Percentiles rank a stretch among this genome's conserved stretches.
Conservation (phyloP, 2,113 vertebrate species). For the Alligator sinensis region DNA sequence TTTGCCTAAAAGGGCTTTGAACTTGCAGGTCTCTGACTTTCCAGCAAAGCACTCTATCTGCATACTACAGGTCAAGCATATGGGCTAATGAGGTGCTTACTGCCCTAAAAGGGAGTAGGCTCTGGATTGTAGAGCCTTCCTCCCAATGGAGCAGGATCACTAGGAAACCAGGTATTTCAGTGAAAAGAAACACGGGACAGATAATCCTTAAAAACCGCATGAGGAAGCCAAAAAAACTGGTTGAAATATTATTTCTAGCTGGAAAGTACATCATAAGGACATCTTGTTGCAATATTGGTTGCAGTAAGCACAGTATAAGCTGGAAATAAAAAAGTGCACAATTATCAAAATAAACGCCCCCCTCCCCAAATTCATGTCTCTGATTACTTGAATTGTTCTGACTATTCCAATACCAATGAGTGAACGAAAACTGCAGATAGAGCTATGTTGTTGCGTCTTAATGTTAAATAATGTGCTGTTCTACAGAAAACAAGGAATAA, state of each 20-base stretch:
- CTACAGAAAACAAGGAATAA: not conserved
- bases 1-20: too few relatives aligned
- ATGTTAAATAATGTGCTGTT: not conserved
- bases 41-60: too few relatives aligned
- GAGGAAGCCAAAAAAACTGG: not conserved
- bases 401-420: accelerated
- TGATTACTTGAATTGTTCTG: not conserved
- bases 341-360: not conserved
- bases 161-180: not conserved
- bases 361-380: not conserved
- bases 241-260: not conserved
- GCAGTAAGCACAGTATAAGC: not conserved
- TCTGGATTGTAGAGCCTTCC: too few relatives aligned
- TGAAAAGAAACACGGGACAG: conserved; percentile 29
- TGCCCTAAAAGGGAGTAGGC: too few relatives aligned
- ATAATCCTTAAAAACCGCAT: not conserved
- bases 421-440: not conserved
- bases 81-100: too few relatives aligned
- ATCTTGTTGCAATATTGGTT: not conserved
- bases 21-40: too few relatives aligned
- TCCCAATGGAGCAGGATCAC: not conserved
- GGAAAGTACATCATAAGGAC: not conserved
- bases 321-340: not conserved
- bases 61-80: too few relatives aligned
- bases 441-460: not conserved